phyloP scores from a whole-genome alignment of 2,113 vertebrate species.

The Rhynchopsitta pachyrhyncha region DNA sequence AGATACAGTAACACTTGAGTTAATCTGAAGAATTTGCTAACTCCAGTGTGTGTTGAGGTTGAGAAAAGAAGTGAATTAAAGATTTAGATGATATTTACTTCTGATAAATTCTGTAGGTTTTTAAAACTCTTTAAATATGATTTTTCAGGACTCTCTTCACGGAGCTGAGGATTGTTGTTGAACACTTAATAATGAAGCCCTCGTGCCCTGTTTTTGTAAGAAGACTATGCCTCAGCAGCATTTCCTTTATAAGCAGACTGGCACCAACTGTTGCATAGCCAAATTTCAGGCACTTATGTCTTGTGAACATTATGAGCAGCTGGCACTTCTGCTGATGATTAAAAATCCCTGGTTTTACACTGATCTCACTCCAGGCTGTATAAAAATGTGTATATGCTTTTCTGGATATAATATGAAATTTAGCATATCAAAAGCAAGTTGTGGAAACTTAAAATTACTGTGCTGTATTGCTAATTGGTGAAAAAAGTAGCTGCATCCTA shows the following conservation, averaged over 20 bases:
- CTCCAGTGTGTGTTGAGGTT: neutral
- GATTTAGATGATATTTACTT: neutral
- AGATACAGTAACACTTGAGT: neutral
- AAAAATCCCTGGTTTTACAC: slow-evolving; percentile 72
- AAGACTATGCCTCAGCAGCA: slow-evolving; percentile 93
- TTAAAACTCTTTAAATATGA: slow-evolving; percentile 23
- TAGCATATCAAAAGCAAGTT: slow-evolving; percentile 66
- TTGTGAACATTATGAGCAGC: slow-evolving; percentile 74
- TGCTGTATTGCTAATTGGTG: slow-evolving; percentile 50
- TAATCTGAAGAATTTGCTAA: neutral
- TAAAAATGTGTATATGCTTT: slow-evolving; percentile 64
- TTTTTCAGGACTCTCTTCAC: slow-evolving; percentile 91
- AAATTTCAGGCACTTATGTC: slow-evolving; percentile 16
- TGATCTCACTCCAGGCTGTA: slow-evolving; percentile 63
- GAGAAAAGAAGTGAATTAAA: neutral
- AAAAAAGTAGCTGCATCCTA: slow-evolving; percentile 29
- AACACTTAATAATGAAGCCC: slow-evolving; percentile 97
- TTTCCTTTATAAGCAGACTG: slow-evolving; percentile 95
- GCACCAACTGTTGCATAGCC: slow-evolving; percentile 90
- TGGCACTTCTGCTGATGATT: slow-evolving; percentile 74
- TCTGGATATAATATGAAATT: slow-evolving; percentile 51
- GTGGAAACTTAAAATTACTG: slow-evolving; percentile 51
- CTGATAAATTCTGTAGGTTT: neutral
- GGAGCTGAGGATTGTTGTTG: slow-evolving; percentile 91
- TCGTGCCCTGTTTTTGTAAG: slow-evolving; percentile 91